Evolutionary conservation across 2,888 invertebrate species (phyloP).

Genomic region (Chesias legatella): DNA sequence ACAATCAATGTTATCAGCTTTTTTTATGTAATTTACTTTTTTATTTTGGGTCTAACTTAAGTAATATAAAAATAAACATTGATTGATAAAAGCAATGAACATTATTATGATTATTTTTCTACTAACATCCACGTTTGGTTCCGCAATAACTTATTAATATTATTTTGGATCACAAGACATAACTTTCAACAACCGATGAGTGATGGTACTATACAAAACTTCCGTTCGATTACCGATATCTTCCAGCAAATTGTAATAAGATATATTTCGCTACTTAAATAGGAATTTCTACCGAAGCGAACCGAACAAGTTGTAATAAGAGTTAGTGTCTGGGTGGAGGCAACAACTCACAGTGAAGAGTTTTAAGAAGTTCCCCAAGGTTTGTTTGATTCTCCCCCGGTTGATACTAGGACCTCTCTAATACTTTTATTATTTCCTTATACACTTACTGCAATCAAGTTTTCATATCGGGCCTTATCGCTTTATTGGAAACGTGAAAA

Average conservation of each 20-base stretch:
- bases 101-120: too few relatives aligned
- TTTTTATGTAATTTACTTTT: too few relatives aligned
- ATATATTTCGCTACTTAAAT: constrained; percentile 54
- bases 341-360: constrained; percentile 44
- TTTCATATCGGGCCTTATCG: constrained; percentile 43
- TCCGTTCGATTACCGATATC: constrained; percentile 6
- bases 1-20: too few relatives aligned
- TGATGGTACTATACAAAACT: constrained; percentile 1
- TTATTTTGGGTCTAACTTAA: too few relatives aligned
- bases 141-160: too few relatives aligned
- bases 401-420: constrained; percentile 53
- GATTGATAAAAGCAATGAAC: too few relatives aligned
- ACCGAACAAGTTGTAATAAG: constrained; percentile 62
- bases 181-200: too few relatives aligned
- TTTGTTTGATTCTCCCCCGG: constrained; percentile 60
- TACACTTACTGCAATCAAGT: constrained; percentile 50
- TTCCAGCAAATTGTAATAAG: constrained; percentile 42
- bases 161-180: too few relatives aligned
- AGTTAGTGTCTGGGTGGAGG: constrained; percentile 51
- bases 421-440: constrained; percentile 70
- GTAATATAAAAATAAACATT: too few relatives aligned
- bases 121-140: too few relatives aligned
- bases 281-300: constrained; percentile 40
- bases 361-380: constrained; percentile 56
- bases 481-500: constrained; percentile 36